A percentile compares a stretch with the other conserved stretches of the same genome.
These are phyloP conservation scores for Pammene aurita DNA, from an alignment of 2,888 invertebrate genomes.

Conservation along the genomic window DNA sequence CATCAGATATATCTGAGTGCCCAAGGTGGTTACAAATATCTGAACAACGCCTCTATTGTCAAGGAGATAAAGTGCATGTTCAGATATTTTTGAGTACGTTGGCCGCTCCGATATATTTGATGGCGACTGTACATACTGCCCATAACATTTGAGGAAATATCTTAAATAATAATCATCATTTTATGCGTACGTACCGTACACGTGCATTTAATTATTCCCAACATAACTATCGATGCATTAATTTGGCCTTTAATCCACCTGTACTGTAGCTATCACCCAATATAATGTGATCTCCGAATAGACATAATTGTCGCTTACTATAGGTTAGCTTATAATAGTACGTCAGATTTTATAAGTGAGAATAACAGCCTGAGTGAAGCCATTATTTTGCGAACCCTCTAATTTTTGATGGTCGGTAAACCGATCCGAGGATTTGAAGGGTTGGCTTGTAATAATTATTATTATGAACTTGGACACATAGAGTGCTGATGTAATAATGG, in stretches of 20 bases:
- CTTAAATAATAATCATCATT: too few relatives aligned
- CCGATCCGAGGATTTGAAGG: slow-evolving; percentile 8
- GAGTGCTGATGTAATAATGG: too few relatives aligned
- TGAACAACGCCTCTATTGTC: too few relatives aligned
- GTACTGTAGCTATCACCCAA: not conserved
- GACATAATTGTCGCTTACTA: not conserved
- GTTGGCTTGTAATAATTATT: slow-evolving; percentile 1
- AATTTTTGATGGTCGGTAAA: slow-evolving; percentile 10
- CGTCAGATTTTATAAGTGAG: not conserved
- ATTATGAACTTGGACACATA: not conserved
- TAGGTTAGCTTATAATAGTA: not conserved
- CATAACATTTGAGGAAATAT: too few relatives aligned
- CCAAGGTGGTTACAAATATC: too few relatives aligned
- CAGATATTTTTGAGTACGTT: too few relatives aligned
- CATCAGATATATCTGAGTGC: too few relatives aligned
- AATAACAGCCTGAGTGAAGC: slow-evolving; percentile 1
- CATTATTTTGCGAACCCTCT: slow-evolving; percentile 18
- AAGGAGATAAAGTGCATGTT: too few relatives aligned
- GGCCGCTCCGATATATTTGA: too few relatives aligned
- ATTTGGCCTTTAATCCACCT: slow-evolving; percentile 1
- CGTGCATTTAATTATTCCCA: not conserved
- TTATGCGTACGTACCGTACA: not conserved
- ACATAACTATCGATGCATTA: not conserved
- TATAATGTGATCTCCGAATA: not conserved
- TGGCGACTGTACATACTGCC: too few relatives aligned